Conservation (phyloP, 2,113 vertebrate species). For the Tiliqua scincoides region DNA sequence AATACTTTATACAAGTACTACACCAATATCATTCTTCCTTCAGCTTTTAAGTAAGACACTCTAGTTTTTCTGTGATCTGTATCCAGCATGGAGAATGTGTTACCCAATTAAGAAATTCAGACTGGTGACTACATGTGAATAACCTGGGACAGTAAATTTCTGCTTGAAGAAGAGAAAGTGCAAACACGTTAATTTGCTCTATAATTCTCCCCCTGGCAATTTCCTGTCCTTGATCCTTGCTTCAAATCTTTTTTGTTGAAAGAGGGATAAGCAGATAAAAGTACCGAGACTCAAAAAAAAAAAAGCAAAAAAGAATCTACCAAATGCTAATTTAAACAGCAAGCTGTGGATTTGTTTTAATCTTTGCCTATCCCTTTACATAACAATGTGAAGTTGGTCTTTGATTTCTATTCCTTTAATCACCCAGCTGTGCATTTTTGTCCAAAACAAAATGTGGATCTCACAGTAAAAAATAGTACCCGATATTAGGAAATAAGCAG, state of each 20-base stretch:
- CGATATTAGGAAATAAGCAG: neutral
- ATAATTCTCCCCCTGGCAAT: neutral
- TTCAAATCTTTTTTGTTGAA: slow-evolving; percentile 2
- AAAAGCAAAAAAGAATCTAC: neutral
- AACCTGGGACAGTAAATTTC: neutral
- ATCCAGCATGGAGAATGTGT: neutral
- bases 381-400: slow-evolving; percentile 1
- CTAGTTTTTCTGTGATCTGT: neutral
- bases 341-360: slow-evolving; percentile 9
- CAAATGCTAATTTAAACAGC: slow-evolving; percentile 15
- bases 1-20: neutral
- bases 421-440: slow-evolving; percentile 11
- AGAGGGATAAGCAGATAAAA: neutral
- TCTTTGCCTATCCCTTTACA: neutral
- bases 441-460: neutral
- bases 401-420: slow-evolving; percentile 11
- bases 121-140: neutral
- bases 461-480: neutral
- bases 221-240: neutral
- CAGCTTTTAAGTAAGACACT: neutral
- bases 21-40: neutral
- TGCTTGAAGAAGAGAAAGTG: neutral
- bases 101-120: neutral
- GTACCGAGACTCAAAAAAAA: neutral
- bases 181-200: neutral